Evolutionary conservation across 2,888 invertebrate species (phyloP).

Genomic region (Acanthosepion pharaonis): DNA sequence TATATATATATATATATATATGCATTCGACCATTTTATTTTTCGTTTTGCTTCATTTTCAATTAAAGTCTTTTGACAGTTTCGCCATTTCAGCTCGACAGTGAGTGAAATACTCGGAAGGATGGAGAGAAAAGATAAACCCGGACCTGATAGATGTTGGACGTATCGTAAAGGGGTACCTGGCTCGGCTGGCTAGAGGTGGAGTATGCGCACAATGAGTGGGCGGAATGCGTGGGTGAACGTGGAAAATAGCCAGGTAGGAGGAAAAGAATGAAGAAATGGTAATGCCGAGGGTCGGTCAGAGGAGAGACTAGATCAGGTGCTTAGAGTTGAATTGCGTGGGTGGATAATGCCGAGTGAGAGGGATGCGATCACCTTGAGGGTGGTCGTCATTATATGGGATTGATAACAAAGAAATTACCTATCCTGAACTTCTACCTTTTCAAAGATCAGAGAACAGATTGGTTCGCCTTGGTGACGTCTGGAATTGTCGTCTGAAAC

Average conservation of each 20-base stretch:
- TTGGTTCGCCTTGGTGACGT: too few species aligned
- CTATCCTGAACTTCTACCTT: not conserved
- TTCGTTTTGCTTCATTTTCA: not conserved
- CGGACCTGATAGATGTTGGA: not conserved
- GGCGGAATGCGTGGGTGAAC: not conserved
- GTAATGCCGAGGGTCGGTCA: not conserved
- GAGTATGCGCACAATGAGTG: not conserved
- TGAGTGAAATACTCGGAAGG: not conserved
- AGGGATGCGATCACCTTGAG: not conserved
- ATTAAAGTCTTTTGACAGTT: not conserved
- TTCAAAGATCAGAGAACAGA: too few species aligned
- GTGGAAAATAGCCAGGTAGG: slow-evolving; percentile 25
- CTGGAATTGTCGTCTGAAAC: too few species aligned
- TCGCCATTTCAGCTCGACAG: not conserved
- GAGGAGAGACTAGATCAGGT: not conserved
- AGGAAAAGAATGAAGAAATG: not conserved
- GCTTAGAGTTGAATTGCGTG: not conserved
- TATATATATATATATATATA: too few species aligned
- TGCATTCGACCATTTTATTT: not conserved
- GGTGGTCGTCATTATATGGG: not conserved
- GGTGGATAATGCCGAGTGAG: not conserved
- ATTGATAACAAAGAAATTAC: not conserved
- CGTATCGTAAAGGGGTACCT: not conserved
- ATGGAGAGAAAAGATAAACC: not conserved
- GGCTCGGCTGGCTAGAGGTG: not conserved